Conservation (phyloP, 2,797 vertebrate genomes). For the Anguilla megastoma region DNA sequence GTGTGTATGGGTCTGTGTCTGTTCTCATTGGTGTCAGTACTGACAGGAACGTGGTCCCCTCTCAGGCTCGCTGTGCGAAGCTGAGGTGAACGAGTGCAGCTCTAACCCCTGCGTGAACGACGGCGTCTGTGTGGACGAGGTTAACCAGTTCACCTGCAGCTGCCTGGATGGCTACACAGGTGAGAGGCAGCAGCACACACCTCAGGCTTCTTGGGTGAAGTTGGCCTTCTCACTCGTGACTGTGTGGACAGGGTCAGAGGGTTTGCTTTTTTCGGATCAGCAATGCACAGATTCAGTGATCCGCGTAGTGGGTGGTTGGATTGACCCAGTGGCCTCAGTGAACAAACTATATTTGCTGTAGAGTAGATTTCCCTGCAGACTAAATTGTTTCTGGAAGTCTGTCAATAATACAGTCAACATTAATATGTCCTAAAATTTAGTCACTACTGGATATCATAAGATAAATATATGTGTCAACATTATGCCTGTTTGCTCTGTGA, state of each 20-base stretch:
- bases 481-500: background rate
- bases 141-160: constrained; percentile 80
- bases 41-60: background rate
- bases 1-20: background rate
- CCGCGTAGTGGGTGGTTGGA: background rate
- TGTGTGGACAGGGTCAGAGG: background rate
- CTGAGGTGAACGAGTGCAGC: constrained; percentile 86
- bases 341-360: background rate
- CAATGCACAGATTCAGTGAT: background rate
- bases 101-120: constrained; percentile 89
- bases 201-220: background rate
- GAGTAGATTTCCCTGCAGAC: background rate
- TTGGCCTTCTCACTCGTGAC: background rate
- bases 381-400: background rate
- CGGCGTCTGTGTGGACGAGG: constrained; percentile 82
- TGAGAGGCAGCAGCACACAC: constrained; percentile 51
- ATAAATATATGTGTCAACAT: background rate
- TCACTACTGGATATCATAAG: background rate
- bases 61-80: constrained; percentile 84
- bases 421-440: background rate
- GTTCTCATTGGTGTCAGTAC: background rate
- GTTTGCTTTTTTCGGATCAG: background rate
- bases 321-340: background rate
- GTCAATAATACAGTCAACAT: background rate
- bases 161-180: constrained; percentile 86